Evolutionary conservation across 2,113 vertebrate species (phyloP).

Genomic region (Tachycineta bicolor): DNA sequence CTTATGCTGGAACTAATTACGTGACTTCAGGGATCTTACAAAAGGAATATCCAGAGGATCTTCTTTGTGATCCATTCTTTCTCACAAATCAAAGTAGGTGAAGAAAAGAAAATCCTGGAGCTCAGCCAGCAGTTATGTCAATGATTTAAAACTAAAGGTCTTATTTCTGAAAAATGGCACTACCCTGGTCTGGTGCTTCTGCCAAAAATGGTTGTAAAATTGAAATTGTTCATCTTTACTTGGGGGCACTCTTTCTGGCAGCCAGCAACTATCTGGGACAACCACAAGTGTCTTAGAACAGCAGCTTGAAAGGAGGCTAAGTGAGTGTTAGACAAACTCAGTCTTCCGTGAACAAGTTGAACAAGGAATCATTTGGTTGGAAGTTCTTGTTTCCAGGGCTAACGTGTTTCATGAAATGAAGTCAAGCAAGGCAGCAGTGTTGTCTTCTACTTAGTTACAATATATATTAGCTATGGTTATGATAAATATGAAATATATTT

Average conservation of each 20-base stretch:
- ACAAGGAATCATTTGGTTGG: background rate
- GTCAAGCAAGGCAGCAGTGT: background rate
- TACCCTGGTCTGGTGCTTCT: background rate
- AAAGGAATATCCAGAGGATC: background rate
- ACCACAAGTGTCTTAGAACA: constrained; percentile 25
- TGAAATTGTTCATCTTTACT: constrained; percentile 18
- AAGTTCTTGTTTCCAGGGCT: background rate
- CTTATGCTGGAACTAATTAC: background rate
- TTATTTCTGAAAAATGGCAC: background rate
- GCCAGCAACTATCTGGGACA: background rate
- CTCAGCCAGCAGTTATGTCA: background rate
- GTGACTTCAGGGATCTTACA: background rate
- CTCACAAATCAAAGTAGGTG: background rate
- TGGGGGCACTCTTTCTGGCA: constrained; percentile 3
- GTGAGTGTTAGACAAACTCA: constrained; percentile 9
- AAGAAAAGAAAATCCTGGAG: constrained; percentile 10
- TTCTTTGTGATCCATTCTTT: background rate
- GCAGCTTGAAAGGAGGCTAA: background rate
- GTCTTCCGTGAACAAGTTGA: constrained; percentile 1
- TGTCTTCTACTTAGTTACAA: background rate
- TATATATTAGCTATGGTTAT: background rate
- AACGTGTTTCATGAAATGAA: background rate
- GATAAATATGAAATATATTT: background rate
- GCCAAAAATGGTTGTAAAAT: constrained; percentile 51
- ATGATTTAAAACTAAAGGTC: constrained; percentile 9